Conservation (phyloP, 2,888 invertebrate genomes). For the Corythucha ciliata region DNA sequence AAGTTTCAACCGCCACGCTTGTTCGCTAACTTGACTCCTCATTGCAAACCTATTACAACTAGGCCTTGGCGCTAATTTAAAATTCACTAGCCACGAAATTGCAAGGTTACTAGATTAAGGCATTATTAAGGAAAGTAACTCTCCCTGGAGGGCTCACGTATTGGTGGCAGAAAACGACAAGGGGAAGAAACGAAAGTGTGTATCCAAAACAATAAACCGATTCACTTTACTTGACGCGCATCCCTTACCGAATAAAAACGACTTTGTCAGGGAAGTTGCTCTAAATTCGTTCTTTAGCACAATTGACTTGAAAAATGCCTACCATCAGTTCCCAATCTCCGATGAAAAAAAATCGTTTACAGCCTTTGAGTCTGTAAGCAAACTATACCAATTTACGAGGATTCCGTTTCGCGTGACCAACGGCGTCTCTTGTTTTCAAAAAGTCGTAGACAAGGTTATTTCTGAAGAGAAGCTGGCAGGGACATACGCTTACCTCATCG, state of each 20-base stretch:
- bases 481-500: conserved; percentile 17
- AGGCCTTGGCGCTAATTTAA: too few species aligned
- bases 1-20: too few species aligned
- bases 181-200: background rate
- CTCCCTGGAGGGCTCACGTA: conserved; percentile 15
- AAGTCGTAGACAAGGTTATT: conserved; percentile 11
- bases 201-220: conserved; percentile 5
- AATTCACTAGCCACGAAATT: conserved; percentile 8
- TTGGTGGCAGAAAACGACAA: conserved; percentile 6
- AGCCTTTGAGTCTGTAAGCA: conserved; percentile 15
- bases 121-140: conserved; percentile 3
- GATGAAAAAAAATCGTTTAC: conserved; percentile 14
- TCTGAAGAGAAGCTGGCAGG: conserved; percentile 6
- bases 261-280: conserved; percentile 4
- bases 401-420: conserved; percentile 13
- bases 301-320: conserved; percentile 12
- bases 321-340: conserved; percentile 12
- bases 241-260: conserved; percentile 3
- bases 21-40: too few species aligned
- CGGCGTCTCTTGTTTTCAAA: conserved; percentile 10
- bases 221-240: conserved; percentile 8
- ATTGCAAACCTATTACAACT: too few species aligned
- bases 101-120: background rate
- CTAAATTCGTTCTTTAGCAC: background rate
- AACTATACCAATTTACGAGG: conserved; percentile 11